Conservation (phyloP, 1,140 invertebrate genomes). For the Aphidius gifuensis region DNA sequence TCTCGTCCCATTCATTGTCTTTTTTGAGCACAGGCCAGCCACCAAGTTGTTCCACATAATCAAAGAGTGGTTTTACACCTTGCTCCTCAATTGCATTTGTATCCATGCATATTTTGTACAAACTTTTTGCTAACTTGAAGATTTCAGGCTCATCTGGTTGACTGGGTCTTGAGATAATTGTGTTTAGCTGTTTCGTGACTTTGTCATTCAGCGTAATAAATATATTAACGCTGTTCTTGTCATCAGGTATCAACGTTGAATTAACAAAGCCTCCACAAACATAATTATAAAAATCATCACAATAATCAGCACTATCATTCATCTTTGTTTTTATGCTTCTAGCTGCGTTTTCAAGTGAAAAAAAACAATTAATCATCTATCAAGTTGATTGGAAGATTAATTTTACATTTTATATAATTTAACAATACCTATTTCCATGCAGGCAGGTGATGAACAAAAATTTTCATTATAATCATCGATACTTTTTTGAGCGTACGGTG, state of each 20-base stretch:
- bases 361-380: too few species aligned
- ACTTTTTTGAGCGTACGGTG: too few species aligned
- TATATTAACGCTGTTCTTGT: conserved; percentile 70
- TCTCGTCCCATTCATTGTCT: conserved; percentile 65
- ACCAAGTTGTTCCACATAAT: conserved; percentile 73
- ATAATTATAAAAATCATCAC: conserved; percentile 79
- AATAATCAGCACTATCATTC: conserved; percentile 63
- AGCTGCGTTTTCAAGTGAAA: too few species aligned
- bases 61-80: conserved; percentile 67
- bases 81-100: conserved; percentile 69
- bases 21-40: conserved; percentile 88
- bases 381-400: too few species aligned
- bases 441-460: too few species aligned
- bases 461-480: too few species aligned
- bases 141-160: conserved; percentile 65
- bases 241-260: conserved; percentile 58
- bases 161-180: conserved; percentile 69
- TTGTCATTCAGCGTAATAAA: conserved; percentile 77
- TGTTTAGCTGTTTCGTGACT: conserved; percentile 73
- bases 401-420: too few species aligned
- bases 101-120: conserved; percentile 72
- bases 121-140: conserved; percentile 63
- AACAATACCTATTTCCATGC: too few species aligned
- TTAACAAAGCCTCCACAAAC: conserved; percentile 54
- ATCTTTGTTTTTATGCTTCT: conserved; percentile 40